Conservation (phyloP, 1,140 invertebrate species). For the Metaphire vulgaris region DNA sequence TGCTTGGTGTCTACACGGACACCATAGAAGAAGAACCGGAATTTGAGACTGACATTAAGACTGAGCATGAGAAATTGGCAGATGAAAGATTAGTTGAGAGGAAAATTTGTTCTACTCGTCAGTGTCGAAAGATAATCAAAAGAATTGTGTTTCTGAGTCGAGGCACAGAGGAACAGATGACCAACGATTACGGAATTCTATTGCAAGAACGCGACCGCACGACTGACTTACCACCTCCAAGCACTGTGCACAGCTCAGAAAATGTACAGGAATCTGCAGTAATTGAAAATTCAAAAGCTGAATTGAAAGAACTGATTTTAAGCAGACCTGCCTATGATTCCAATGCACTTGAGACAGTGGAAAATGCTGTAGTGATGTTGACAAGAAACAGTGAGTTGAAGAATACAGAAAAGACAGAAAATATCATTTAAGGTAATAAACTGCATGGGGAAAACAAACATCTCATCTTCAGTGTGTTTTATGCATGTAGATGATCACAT, state of each 20-base stretch:
- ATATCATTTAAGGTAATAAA: background rate
- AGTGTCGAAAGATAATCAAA: background rate
- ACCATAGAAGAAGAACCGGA: background rate
- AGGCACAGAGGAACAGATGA: background rate
- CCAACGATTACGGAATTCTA: background rate
- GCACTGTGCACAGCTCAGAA: background rate
- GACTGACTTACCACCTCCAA: background rate
- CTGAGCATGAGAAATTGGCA: background rate
- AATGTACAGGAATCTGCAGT: no score
- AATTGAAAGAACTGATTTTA: background rate
- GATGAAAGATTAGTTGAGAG: background rate
- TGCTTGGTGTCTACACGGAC: background rate
- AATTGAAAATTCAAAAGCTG: background rate
- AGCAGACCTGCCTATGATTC: background rate
- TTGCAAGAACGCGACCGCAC: background rate
- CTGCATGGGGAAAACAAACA: background rate
- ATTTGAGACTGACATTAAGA: background rate
- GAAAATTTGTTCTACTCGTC: background rate
- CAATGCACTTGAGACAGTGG: background rate
- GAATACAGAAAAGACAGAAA: background rate
- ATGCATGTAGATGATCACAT: background rate
- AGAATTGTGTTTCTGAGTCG: background rate
- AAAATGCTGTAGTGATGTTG: background rate
- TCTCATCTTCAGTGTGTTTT: background rate
- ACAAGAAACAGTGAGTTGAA: background rate